Percentiles rank a stretch among this genome's conserved stretches.
These are phyloP conservation scores for Leucopsar rothschildi DNA, from an alignment of 2,113 vertebrate species.

Conservation along the genomic window DNA sequence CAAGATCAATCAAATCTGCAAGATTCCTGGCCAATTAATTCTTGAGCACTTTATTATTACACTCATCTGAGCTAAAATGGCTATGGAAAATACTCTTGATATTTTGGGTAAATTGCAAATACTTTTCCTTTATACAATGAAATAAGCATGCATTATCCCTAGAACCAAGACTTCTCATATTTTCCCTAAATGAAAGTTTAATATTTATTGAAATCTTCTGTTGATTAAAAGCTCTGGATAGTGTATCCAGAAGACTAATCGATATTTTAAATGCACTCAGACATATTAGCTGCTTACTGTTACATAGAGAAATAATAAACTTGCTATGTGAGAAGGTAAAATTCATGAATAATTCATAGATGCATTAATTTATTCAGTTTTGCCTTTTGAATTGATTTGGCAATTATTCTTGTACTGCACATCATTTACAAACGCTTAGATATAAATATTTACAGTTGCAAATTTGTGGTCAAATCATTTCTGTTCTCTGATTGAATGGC, in stretches of 20 bases:
- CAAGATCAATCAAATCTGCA: neutral
- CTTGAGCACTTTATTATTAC: neutral
- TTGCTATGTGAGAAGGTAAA: slow-evolving; percentile 40
- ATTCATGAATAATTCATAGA: slow-evolving; percentile 47
- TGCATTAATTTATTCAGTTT: slow-evolving; percentile 53
- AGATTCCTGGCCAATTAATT: neutral
- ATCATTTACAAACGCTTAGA: slow-evolving; percentile 44
- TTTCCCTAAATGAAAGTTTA: slow-evolving; percentile 2
- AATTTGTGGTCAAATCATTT: slow-evolving; percentile 34
- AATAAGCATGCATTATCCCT: neutral
- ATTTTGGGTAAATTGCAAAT: neutral
- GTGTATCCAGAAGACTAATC: slow-evolving; percentile 45
- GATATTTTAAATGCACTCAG: slow-evolving; percentile 41
- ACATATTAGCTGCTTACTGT: slow-evolving; percentile 36
- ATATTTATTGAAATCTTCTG: slow-evolving; percentile 41
- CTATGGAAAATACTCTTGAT: neutral
- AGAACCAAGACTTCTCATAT: neutral
- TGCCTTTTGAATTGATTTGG: slow-evolving; percentile 60
- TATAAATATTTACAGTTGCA: slow-evolving; percentile 66
- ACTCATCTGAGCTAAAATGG: neutral
- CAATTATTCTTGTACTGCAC: slow-evolving; percentile 48
- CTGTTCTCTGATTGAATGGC: slow-evolving; percentile 17
- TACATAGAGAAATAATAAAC: slow-evolving; percentile 45
- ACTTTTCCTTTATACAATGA: neutral
- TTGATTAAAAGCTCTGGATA: slow-evolving; percentile 43